Evolutionary conservation across 2,113 vertebrate genomes (phyloP), one percentile per base, ranked within the genome.

Genomic region (Phyllostomus discolor): DNA sequence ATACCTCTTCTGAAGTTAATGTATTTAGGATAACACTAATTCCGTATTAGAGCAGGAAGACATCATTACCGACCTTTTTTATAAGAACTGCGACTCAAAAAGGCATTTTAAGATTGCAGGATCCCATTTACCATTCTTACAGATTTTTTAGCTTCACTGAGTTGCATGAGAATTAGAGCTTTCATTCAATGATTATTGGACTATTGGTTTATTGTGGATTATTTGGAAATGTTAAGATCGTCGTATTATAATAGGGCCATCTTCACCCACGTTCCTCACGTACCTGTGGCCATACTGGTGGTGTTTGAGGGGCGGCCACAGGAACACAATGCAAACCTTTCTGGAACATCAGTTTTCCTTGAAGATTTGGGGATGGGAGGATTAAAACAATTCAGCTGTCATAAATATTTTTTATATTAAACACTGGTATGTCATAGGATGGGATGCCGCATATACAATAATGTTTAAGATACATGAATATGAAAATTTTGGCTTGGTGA

Each of bases 61-160:
- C 64, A 43, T 89, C 79, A 54, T 83, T 94, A 88, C 90, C 69
- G 95, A 97, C 93, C 96, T 93, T 84, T 84, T 96, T 86, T 78
- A 20, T 93, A 95, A 87, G 64, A 94, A 83, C 46, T 46, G 69
- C 33, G 90, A 79, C 94, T 96, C 67, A 52, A 26, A 92, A 85
- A 57, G n/a, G 33, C 54, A 10, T 97, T 94, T 91, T 43, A 89
- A 94, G 86, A 81, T 43, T 15, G 2, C 70, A 78, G 81, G 72
- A 46, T 31, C 78, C 7, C 57, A 16, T 31, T 69, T 62, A 26
- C 86, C 11, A 4, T 64, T 66, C 78, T 70, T 88, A 70, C 54
- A 35, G 59, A 31, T 80, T 78, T 92, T 35, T 93, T 84, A 28
- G 52, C 86, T 80, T 94, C 33, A 10, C 48, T 38, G 59, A 72